phyloP scores from a whole-genome alignment of 2,888 invertebrate genomes.

The Nomada lathburiana region DNA sequence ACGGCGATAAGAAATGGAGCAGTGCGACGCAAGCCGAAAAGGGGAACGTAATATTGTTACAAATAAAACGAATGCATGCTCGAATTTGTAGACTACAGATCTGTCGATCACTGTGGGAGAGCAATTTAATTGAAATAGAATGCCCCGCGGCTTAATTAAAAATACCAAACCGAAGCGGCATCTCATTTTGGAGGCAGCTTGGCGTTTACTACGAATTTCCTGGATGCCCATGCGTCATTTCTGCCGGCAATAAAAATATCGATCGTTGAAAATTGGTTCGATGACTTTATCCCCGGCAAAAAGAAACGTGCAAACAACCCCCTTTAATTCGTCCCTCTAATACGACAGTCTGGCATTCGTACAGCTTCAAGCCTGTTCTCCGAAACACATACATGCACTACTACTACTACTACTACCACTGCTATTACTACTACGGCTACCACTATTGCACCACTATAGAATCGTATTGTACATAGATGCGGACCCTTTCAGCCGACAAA shows the following conservation, averaged over 20 bases:
- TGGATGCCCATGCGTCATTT: neutral
- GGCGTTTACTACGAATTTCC: neutral
- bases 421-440: too few relatives aligned
- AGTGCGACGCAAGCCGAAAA: neutral
- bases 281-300: constrained; percentile 6
- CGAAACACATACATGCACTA: constrained; percentile 5
- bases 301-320: constrained; percentile 33
- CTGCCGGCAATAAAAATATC: neutral
- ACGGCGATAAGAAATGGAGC: neutral
- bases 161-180: neutral
- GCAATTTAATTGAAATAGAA: too few relatives aligned
- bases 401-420: too few relatives aligned
- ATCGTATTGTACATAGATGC: neutral
- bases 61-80: too few relatives aligned
- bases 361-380: constrained; percentile 61
- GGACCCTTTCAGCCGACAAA: too few relatives aligned
- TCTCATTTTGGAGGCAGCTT: neutral
- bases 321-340: constrained; percentile 56
- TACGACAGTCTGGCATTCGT: constrained; percentile 64
- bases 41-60: neutral
- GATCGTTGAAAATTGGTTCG: neutral
- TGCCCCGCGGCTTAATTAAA: too few relatives aligned
- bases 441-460: neutral
- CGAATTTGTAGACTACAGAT: too few relatives aligned
- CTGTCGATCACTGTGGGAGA: too few relatives aligned